Conservation (phyloP, 2,113 vertebrate species). For the Speoplatyrhinus poulsoni region DNA sequence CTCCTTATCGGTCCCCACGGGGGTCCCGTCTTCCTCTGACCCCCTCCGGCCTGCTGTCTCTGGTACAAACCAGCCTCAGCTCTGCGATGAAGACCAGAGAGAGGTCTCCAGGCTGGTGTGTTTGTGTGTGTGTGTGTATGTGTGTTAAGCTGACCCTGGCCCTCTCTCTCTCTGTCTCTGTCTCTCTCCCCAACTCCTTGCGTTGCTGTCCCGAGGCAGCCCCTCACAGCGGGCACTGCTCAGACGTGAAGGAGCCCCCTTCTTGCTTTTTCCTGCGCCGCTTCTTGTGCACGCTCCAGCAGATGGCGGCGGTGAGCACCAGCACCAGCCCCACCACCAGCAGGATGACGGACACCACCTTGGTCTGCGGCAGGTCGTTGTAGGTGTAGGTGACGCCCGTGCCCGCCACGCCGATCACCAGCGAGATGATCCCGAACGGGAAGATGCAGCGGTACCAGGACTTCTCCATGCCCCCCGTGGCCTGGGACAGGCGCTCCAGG, state of each 20-base stretch:
- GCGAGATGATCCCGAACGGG: constrained; percentile 87
- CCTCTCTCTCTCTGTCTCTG: constrained; percentile 26
- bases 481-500: constrained; percentile 84
- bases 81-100: too few relatives aligned
- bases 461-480: constrained; percentile 87
- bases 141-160: constrained; percentile 10
- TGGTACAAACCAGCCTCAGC: too few relatives aligned
- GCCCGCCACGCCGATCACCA: constrained; percentile 86
- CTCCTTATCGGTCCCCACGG: constrained; percentile 31
- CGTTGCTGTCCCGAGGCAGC: neutral
- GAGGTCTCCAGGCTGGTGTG: neutral
- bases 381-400: constrained; percentile 89
- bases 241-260: constrained; percentile 73
- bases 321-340: constrained; percentile 80
- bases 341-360: constrained; percentile 84
- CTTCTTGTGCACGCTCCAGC: constrained; percentile 84
- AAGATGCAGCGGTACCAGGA: constrained; percentile 93
- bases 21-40: neutral
- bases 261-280: constrained; percentile 80
- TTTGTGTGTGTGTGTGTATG: constrained; percentile 18
- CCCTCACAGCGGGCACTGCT: constrained; percentile 84
- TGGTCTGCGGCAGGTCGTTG: constrained; percentile 85
- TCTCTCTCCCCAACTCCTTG: neutral
- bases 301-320: constrained; percentile 80
- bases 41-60: too few relatives aligned